Evolutionary conservation across 2,797 vertebrate genomes (phyloP).

Genomic region (Anas bahamensis): DNA sequence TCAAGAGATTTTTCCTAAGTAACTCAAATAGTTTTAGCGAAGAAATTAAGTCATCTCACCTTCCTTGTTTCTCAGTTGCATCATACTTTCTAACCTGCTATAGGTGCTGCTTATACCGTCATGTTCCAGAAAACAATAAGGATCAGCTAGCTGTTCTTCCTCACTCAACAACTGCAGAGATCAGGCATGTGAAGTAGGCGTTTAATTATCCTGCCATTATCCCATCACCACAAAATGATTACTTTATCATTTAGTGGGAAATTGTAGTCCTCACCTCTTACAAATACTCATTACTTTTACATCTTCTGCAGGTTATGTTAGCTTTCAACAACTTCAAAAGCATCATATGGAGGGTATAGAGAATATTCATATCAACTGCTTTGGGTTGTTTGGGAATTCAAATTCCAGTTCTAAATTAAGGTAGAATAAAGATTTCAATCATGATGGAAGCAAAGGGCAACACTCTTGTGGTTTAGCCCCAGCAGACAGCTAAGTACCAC

Average conservation of each 20-base stretch:
- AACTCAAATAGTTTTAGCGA: background rate
- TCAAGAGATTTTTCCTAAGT: background rate
- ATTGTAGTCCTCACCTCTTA: background rate
- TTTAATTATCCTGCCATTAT: constrained; percentile 42
- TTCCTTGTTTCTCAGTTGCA: background rate
- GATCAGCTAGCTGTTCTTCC: background rate
- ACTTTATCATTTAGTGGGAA: background rate
- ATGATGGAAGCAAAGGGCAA: background rate
- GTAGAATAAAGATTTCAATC: background rate
- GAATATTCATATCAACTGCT: background rate
- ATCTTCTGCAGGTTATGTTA: background rate
- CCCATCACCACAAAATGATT: background rate
- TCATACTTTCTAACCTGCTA: background rate
- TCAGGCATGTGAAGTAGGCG: background rate
- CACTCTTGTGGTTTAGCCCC: no score
- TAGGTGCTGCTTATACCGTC: fast-evolving
- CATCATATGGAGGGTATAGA: background rate
- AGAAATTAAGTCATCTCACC: background rate
- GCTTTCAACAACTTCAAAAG: background rate
- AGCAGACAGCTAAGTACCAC: no score
- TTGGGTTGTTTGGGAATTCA: background rate
- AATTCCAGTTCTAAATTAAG: background rate
- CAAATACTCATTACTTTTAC: background rate
- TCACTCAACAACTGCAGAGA: background rate
- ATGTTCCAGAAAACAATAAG: background rate